Conservation (phyloP, 2,797 vertebrate genomes). For the Siniperca scherzeri region DNA sequence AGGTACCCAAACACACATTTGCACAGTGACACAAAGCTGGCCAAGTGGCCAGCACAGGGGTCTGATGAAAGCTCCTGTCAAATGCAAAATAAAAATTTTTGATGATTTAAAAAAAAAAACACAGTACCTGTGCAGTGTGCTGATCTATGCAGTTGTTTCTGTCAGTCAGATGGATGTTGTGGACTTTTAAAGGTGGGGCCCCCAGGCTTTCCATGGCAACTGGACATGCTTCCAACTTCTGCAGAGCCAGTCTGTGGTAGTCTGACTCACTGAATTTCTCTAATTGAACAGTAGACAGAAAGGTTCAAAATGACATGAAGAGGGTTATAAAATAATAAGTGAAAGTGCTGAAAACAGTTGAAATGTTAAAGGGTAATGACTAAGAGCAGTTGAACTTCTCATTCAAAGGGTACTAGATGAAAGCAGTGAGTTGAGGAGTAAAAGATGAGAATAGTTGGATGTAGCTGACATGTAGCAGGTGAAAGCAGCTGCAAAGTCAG, state of each 20-base stretch:
- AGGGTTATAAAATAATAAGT: background rate
- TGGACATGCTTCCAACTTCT: slow-evolving; percentile 80
- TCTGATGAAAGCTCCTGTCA: background rate
- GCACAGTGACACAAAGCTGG: background rate
- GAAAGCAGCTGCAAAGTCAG: too few relatives aligned
- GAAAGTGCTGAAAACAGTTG: background rate
- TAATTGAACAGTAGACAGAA: slow-evolving; percentile 49
- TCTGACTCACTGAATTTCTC: slow-evolving; percentile 85
- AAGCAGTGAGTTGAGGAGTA: background rate
- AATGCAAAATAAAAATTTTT: background rate
- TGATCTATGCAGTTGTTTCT: slow-evolving; percentile 83
- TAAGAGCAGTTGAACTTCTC: background rate
- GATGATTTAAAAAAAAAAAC: background rate
- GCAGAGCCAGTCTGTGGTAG: slow-evolving; percentile 86
- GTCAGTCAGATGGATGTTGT: slow-evolving; percentile 88
- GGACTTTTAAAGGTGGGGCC: slow-evolving; percentile 86
- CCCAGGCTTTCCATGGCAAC: slow-evolving; percentile 88
- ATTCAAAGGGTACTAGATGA: background rate
- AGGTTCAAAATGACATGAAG: background rate
- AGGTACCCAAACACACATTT: background rate
- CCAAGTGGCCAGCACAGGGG: too few relatives aligned
- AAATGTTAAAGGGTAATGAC: background rate
- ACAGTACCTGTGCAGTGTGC: slow-evolving; percentile 81
- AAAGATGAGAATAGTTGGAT: background rate
- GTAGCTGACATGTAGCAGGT: too few relatives aligned